Evolutionary conservation across 2,113 vertebrate genomes (phyloP).

Genomic region (Chloroceryle aenea): DNA sequence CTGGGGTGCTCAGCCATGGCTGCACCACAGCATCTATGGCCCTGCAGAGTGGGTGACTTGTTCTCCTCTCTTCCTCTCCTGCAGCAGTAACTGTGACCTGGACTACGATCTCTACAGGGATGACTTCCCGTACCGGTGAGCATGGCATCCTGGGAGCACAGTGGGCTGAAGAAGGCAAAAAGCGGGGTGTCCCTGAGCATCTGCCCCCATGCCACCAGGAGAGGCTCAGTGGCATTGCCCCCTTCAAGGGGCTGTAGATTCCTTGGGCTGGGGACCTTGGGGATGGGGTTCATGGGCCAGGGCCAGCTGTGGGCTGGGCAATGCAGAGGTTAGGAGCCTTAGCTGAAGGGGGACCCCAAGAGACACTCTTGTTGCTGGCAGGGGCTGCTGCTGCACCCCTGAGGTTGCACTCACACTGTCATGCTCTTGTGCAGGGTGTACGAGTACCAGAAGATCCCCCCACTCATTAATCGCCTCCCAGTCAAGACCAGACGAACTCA

Average conservation of each 20-base stretch:
- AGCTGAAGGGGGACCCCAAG: background rate
- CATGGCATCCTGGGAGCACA: rapidly evolving
- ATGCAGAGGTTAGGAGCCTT: background rate
- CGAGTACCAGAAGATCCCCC: conserved; percentile 62
- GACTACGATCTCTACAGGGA: conserved; percentile 38
- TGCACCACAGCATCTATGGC: rapidly evolving
- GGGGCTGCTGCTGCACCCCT: background rate
- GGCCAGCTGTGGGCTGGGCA: background rate
- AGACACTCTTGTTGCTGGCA: background rate
- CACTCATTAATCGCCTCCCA: conserved; percentile 37
- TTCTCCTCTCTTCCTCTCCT: background rate
- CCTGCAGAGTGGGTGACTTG: background rate
- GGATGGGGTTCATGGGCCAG: background rate
- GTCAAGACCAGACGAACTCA: conserved; percentile 53
- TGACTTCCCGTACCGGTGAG: background rate
- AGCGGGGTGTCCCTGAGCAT: background rate
- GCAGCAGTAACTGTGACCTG: conserved; percentile 34
- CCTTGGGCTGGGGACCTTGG: background rate
- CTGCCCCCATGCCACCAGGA: rapidly evolving
- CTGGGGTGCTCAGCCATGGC: too few relatives aligned
- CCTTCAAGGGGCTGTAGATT: background rate
- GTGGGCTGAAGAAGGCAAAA: background rate
- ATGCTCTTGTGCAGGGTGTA: background rate
- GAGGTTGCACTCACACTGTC: rapidly evolving
- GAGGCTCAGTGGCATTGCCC: rapidly evolving